phyloP scores from a whole-genome alignment of 2,113 vertebrate species.

The Clupea harengus region DNA sequence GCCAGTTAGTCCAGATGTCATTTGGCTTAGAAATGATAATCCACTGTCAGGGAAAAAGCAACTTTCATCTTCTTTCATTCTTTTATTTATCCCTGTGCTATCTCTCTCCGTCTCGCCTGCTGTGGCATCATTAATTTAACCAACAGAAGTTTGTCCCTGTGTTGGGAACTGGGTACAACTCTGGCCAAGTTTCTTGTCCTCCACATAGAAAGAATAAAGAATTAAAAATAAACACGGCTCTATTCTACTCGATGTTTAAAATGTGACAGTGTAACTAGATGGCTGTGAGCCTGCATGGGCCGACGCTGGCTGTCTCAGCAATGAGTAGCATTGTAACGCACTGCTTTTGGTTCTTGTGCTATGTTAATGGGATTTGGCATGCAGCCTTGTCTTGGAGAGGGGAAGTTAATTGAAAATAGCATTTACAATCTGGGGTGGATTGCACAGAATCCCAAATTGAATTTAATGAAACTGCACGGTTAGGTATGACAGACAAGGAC shows the following conservation, averaged over 20 bases:
- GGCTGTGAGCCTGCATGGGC: slow-evolving; percentile 43
- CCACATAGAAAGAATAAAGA: neutral
- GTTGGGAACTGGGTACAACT: neutral
- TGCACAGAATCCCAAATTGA: slow-evolving; percentile 38
- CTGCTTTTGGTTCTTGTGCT: slow-evolving; percentile 39
- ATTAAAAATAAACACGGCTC: neutral
- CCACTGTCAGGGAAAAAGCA: slow-evolving; percentile 26
- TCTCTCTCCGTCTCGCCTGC: neutral
- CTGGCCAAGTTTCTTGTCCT: neutral
- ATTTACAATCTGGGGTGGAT: slow-evolving; percentile 43
- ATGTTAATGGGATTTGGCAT: slow-evolving; percentile 53
- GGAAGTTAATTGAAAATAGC: slow-evolving; percentile 55
- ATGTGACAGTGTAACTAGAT: slow-evolving; percentile 29
- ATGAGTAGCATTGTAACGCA: slow-evolving; percentile 39
- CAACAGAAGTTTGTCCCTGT: neutral
- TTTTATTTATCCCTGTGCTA: neutral
- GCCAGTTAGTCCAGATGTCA: slow-evolving; percentile 30
- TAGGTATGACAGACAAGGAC: slow-evolving; percentile 24
- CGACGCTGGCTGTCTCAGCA: slow-evolving; percentile 29
- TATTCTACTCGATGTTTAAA: neutral
- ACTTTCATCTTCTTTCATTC: slow-evolving; percentile 17
- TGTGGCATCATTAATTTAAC: slow-evolving; percentile 12
- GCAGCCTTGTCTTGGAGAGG: slow-evolving; percentile 45
- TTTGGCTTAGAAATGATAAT: slow-evolving; percentile 32
- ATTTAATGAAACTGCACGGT: slow-evolving; percentile 33